Percentiles rank a stretch among this genome's conserved stretches.
These are phyloP conservation scores for Drosophila mercatorum DNA, from an alignment of 2,888 invertebrate genomes.

Conservation along the genomic window DNA sequence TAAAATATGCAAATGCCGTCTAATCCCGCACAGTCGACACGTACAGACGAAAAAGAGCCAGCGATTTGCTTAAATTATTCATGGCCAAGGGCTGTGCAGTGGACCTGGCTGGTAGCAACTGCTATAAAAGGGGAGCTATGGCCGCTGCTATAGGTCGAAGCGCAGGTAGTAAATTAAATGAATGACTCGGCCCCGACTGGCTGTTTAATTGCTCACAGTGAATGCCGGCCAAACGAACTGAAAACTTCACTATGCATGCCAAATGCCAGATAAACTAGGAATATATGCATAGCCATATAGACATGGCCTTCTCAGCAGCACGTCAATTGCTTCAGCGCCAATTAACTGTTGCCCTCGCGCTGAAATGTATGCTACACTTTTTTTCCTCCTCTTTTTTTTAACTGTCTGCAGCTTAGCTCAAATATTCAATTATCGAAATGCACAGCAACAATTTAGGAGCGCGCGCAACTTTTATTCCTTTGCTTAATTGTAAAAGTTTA, in stretches of 20 bases:
- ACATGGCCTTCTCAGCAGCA: background rate
- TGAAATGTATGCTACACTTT: conserved; percentile 44
- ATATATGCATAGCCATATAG: conserved; percentile 14
- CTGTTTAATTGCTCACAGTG: conserved; percentile 57
- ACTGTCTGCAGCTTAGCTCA: conserved; percentile 41
- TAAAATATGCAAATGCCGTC: conserved; percentile 83
- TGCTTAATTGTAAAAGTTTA: conserved; percentile 77
- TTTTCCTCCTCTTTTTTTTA: conserved; percentile 23
- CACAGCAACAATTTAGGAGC: conserved; percentile 46
- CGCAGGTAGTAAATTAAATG: conserved; percentile 79
- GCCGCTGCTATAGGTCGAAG: conserved; percentile 8
- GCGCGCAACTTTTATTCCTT: conserved; percentile 65
- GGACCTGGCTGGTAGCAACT: background rate
- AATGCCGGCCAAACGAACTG: conserved; percentile 23
- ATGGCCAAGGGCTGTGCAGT: conserved; percentile 65
- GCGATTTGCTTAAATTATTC: conserved; percentile 84
- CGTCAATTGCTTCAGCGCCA: conserved; percentile 38
- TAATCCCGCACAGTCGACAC: conserved; percentile 79
- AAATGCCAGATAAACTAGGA: conserved; percentile 28
- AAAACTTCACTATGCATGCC: conserved; percentile 25
- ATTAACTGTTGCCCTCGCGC: conserved; percentile 44
- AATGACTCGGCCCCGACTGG: conserved; percentile 69
- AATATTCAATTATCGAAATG: conserved; percentile 76
- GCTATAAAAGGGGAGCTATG: background rate
- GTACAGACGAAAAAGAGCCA: conserved; percentile 61